These are phyloP conservation scores for Neolamprologus ventralis DNA, from an alignment of 2,113 vertebrate genomes.

Conservation along the genomic window DNA sequence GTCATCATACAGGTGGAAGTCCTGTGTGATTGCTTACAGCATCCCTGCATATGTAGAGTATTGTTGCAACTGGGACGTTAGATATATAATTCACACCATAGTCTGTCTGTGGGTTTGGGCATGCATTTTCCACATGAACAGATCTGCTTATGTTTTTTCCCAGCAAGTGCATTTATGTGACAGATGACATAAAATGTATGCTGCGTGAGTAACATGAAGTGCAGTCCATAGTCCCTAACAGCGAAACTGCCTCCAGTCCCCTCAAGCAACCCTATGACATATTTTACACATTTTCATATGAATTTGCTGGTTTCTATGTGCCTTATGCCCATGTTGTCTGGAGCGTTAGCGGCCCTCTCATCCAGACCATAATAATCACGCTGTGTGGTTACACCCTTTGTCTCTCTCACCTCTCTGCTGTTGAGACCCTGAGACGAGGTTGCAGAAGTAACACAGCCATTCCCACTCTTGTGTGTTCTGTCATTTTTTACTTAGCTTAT, in stretches of 20 bases:
- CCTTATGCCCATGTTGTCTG: slow-evolving; percentile 7
- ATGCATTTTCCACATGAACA: slow-evolving; percentile 9
- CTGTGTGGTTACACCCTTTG: slow-evolving; percentile 11
- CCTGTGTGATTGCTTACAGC: slow-evolving; percentile 46
- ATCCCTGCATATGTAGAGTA: neutral
- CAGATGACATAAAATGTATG: slow-evolving; percentile 6
- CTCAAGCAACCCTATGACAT: neutral
- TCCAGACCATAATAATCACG: slow-evolving; percentile 43
- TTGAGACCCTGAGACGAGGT: neutral
- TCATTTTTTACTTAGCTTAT: slow-evolving; percentile 12
- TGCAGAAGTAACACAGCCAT: neutral
- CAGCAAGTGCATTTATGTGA: neutral
- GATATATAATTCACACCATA: neutral
- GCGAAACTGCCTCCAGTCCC: neutral
- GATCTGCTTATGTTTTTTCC: neutral
- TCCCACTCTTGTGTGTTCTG: slow-evolving; percentile 8
- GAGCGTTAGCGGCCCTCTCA: neutral
- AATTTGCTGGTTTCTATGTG: neutral
- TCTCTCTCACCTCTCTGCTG: slow-evolving; percentile 27
- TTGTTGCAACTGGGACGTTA: neutral
- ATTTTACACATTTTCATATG: neutral
- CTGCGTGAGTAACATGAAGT: neutral
- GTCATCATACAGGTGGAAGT: slow-evolving; percentile 20
- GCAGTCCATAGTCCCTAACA: neutral
- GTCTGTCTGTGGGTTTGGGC: neutral